Percentiles rank a stretch among this genome's conserved stretches.
Conservation (phyloP, 2,113 vertebrate species). For the Clinocottus analis region DNA sequence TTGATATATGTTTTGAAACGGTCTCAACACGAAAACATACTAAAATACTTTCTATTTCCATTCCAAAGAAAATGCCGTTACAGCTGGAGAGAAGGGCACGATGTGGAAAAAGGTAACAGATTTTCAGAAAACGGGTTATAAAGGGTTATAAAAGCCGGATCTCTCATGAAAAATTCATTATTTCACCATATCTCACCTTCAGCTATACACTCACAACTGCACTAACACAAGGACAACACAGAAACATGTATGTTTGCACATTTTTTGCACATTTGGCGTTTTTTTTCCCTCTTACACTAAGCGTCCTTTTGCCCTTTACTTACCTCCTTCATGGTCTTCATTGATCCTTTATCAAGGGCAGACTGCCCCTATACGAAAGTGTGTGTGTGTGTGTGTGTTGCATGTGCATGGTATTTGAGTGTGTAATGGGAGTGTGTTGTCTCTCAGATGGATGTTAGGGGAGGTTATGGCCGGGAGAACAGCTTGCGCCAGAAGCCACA, state of each 20-base stretch:
- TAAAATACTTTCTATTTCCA: slow-evolving; percentile 5
- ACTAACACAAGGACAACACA: background rate
- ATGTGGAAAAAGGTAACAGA: slow-evolving; percentile 40
- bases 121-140: background rate
- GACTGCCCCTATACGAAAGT: too few species aligned
- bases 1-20: background rate
- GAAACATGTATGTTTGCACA: background rate
- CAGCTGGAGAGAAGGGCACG: background rate
- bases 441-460: slow-evolving; percentile 76
- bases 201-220: background rate
- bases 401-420: slow-evolving; percentile 42
- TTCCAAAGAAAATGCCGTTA: background rate
- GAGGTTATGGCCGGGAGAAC: slow-evolving; percentile 76
- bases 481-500: slow-evolving; percentile 81
- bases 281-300: background rate
- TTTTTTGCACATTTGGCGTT: background rate
- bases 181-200: background rate
- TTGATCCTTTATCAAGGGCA: background rate
- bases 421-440: slow-evolving; percentile 69
- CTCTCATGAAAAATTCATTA: background rate
- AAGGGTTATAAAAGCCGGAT: background rate
- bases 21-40: background rate
- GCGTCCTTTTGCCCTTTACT: background rate
- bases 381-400: background rate
- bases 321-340: background rate